Conservation (phyloP, 2,113 vertebrate genomes). For the Tachysurus vachellii region DNA sequence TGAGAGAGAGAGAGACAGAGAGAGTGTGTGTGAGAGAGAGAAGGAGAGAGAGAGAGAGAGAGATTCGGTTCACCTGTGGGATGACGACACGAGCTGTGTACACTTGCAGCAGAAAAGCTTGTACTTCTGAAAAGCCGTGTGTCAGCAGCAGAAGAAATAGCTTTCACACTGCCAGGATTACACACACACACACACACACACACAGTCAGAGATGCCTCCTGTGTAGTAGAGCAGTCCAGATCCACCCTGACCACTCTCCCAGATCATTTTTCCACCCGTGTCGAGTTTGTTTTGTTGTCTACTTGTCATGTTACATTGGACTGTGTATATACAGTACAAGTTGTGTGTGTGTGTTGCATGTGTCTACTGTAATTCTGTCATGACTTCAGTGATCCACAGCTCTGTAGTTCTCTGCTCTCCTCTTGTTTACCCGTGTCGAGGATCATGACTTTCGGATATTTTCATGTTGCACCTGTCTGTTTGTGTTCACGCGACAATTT, state of each 20-base stretch:
- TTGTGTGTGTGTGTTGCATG: not conserved
- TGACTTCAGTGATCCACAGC: not conserved
- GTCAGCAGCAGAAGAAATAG: not conserved
- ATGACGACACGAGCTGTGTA: not conserved
- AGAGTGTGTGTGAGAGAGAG: not conserved
- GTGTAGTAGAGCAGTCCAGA: constrained; percentile 5
- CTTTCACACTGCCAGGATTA: constrained; percentile 1
- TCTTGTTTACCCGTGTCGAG: not conserved
- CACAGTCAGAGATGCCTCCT: not conserved
- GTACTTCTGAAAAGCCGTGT: not conserved
- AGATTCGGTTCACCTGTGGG: not conserved
- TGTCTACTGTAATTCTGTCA: constrained; percentile 9
- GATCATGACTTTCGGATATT: constrained; percentile 1
- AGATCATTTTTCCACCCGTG: constrained; percentile 20
- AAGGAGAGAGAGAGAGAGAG: not conserved
- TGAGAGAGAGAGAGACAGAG: not conserved
- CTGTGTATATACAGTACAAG: not conserved
- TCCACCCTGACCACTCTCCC: constrained; percentile 8
- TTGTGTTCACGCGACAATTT: not conserved
- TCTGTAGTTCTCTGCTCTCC: not conserved
- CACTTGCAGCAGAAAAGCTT: constrained; percentile 9
- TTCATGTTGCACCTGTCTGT: constrained; percentile 7
- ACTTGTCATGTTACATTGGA: constrained; percentile 12
- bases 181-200: not conserved
- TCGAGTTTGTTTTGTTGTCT: constrained; percentile 8